Percentiles rank a stretch among this genome's conserved stretches.
These are phyloP conservation scores for Drosophila parthenogenetica DNA, from an alignment of 2,888 invertebrate species.

Conservation along the genomic window DNA sequence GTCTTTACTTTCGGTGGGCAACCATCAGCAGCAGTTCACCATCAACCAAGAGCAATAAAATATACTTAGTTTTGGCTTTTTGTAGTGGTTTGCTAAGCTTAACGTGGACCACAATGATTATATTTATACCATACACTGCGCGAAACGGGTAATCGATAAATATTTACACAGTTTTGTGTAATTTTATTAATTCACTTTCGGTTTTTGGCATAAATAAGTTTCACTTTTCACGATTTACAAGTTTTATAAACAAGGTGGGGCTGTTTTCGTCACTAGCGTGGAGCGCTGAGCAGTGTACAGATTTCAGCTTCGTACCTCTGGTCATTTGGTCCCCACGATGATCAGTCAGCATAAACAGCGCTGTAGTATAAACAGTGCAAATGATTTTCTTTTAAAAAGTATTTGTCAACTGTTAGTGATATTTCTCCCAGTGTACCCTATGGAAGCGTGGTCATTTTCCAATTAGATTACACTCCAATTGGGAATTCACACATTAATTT, in stretches of 20 bases:
- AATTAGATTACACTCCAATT: conserved; percentile 41
- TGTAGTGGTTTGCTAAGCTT: conserved; percentile 83
- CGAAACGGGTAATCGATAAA: conserved; percentile 16
- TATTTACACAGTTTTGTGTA: neutral
- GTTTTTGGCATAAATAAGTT: too few relatives aligned
- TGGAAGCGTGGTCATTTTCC: conserved; percentile 27
- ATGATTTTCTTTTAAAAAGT: neutral
- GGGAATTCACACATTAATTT: conserved; percentile 30
- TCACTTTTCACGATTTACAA: too few relatives aligned
- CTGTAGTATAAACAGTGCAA: too few relatives aligned
- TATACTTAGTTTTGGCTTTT: conserved; percentile 50
- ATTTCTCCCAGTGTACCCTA: conserved; percentile 49
- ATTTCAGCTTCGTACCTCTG: too few relatives aligned
- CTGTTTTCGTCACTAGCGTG: too few relatives aligned
- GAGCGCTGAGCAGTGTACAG: too few relatives aligned
- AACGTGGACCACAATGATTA: conserved; percentile 61
- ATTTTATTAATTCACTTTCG: neutral
- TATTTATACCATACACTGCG: conserved; percentile 61
- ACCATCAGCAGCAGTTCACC: conserved; percentile 19
- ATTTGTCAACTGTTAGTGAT: neutral
- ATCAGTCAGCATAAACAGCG: too few relatives aligned
- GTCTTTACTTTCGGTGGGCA: conserved; percentile 50
- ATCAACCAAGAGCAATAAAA: conserved; percentile 40
- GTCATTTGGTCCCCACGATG: too few relatives aligned
- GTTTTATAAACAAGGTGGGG: too few relatives aligned